phyloP scores from a whole-genome alignment of 2,113 vertebrate species.

The Hipposideros armiger region DNA sequence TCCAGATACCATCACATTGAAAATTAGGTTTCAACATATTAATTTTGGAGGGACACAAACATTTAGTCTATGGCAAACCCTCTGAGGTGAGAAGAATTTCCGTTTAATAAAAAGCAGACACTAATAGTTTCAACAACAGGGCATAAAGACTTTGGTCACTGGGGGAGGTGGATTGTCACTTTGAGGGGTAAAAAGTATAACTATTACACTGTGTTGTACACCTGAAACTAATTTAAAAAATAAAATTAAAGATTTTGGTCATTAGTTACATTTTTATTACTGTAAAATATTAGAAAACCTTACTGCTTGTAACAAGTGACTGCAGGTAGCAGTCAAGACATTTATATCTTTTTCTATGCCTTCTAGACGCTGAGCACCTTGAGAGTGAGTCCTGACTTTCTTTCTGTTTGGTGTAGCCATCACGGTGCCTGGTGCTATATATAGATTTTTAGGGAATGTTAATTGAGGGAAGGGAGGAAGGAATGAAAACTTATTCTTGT shows the following conservation, averaged over 20 bases:
- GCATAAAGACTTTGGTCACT: neutral
- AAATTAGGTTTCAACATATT: neutral
- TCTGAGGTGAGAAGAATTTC: neutral
- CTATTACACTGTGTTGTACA: too few species aligned
- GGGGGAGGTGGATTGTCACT: too few species aligned
- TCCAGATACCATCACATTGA: neutral
- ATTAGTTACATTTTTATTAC: slow-evolving; percentile 39
- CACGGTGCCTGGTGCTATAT: neutral
- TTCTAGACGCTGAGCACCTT: neutral
- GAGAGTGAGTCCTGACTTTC: neutral
- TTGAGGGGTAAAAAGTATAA: too few species aligned
- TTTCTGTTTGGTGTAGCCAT: neutral
- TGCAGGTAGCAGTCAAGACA: neutral
- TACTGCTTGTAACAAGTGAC: neutral
- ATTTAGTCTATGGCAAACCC: neutral
- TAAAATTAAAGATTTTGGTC: neutral
- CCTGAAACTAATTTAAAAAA: too few species aligned
- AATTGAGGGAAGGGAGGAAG: neutral
- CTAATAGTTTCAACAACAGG: slow-evolving; percentile 40
- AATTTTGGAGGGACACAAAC: neutral
- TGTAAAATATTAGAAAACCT: slow-evolving; percentile 2
- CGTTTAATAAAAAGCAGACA: slow-evolving; percentile 29
- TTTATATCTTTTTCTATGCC: slow-evolving; percentile 23
- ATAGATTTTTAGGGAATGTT: neutral
- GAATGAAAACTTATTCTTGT: slow-evolving; percentile 23